Conservation (phyloP, 2,888 invertebrate species). For the Gibbula magus region DNA sequence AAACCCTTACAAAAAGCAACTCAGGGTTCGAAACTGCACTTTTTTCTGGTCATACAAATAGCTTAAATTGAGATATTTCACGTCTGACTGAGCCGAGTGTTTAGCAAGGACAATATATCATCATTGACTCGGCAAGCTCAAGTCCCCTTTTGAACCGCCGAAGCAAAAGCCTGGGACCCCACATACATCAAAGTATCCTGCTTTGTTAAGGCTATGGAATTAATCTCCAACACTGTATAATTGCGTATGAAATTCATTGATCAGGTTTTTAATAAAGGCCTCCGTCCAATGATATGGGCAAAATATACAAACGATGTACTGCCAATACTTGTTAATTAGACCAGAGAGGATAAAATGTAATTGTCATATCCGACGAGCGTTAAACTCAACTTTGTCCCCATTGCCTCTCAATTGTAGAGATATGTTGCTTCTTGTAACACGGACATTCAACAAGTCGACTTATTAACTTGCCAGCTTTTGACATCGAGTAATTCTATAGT, state of each 20-base stretch:
- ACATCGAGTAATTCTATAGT: too few relatives aligned
- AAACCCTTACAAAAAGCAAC: not conserved
- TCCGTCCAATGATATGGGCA: constrained; percentile 11
- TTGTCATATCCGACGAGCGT: not conserved
- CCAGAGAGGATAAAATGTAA: not conserved
- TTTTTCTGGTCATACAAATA: constrained; percentile 17
- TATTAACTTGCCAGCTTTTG: too few relatives aligned
- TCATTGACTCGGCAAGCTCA: constrained; percentile 12
- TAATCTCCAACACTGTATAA: constrained; percentile 17
- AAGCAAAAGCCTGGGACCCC: not conserved
- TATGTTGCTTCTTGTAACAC: not conserved
- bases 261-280: constrained; percentile 11
- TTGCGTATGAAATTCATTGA: constrained; percentile 24
- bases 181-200: not conserved
- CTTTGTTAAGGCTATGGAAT: not conserved
- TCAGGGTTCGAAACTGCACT: not conserved
- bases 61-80: constrained; percentile 18
- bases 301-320: constrained; percentile 21
- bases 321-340: not conserved
- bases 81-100: constrained; percentile 11
- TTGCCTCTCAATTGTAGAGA: not conserved
- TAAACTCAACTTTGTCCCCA: not conserved
- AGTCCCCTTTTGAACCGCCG: constrained; percentile 2
- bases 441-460: too few relatives aligned
- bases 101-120: constrained; percentile 17